Evolutionary conservation across 2,888 invertebrate species (phyloP).

Genomic region (Hemithea aestivaria): DNA sequence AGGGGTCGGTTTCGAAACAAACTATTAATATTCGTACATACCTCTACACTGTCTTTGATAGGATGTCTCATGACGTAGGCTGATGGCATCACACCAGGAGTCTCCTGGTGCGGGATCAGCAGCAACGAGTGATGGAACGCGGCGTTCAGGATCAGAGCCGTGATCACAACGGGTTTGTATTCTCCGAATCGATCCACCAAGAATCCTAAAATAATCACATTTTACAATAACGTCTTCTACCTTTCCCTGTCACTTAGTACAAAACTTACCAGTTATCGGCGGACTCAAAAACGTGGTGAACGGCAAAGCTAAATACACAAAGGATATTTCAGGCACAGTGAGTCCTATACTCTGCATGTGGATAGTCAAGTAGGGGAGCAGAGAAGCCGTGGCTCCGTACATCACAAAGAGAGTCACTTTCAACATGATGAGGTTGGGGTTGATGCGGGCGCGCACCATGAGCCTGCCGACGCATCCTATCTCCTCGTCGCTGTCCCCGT

Average conservation of each 20-base stretch:
- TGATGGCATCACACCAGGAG: conserved; percentile 85
- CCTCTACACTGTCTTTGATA: conserved; percentile 84
- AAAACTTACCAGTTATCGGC: conserved; percentile 85
- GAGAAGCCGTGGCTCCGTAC: conserved; percentile 91
- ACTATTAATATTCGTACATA: conserved; percentile 42
- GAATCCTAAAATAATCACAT: conserved; percentile 79
- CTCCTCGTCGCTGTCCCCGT: conserved; percentile 61
- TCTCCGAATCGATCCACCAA: conserved; percentile 92
- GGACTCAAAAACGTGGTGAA: conserved; percentile 92
- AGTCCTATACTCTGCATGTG: conserved; percentile 95
- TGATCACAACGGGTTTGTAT: conserved; percentile 90
- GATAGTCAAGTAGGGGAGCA: conserved; percentile 91
- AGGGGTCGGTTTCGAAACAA: conserved; percentile 47
- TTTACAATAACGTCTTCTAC: conserved; percentile 12
- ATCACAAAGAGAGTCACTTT: conserved; percentile 90
- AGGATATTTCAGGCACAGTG: conserved; percentile 91
- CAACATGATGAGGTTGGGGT: conserved; percentile 88
- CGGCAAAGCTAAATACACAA: conserved; percentile 91
- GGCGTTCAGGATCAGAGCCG: conserved; percentile 87
- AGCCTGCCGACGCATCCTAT: conserved; percentile 62
- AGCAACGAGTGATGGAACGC: conserved; percentile 89
- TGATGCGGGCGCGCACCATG: conserved; percentile 79
- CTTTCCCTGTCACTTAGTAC: conserved; percentile 2
- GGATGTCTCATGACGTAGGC: conserved; percentile 88
- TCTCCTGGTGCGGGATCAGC: conserved; percentile 88